Percentiles rank a stretch among this genome's conserved stretches.
Conservation (phyloP, 2,113 vertebrate species). For the Vimba vimba region DNA sequence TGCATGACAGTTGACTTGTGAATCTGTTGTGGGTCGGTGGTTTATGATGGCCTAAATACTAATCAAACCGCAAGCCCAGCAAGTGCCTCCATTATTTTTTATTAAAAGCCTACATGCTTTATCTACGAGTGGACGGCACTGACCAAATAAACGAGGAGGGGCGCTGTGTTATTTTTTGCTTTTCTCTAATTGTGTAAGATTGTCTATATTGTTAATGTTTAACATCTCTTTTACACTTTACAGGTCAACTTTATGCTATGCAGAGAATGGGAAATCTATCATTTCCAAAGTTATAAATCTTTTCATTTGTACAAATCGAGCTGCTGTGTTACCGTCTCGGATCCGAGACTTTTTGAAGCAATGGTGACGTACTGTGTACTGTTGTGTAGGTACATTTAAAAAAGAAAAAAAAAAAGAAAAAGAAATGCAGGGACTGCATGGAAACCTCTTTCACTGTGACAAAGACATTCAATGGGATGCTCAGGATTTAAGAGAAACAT, state of each 20-base stretch:
- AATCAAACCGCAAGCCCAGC: background rate
- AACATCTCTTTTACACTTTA: conserved; percentile 46
- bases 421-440: conserved; percentile 42
- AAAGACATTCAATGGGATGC: conserved; percentile 28
- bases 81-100: conserved; percentile 54
- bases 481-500: conserved; percentile 30
- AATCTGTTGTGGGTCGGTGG: conserved; percentile 17
- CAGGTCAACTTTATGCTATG: conserved; percentile 32
- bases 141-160: conserved; percentile 48
- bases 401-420: background rate
- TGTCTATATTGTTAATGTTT: conserved; percentile 52
- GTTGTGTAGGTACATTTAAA: conserved; percentile 21
- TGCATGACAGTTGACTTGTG: conserved; percentile 9
- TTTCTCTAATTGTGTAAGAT: background rate
- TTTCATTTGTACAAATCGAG: conserved; percentile 45
- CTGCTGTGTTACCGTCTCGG: conserved; percentile 47
- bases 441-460: conserved; percentile 56
- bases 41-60: conserved; percentile 21
- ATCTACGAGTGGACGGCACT: conserved; percentile 20
- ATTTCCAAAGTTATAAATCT: conserved; percentile 10
- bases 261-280: conserved; percentile 14
- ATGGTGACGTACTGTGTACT: conserved; percentile 46
- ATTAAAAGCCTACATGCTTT: conserved; percentile 20
- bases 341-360: conserved; percentile 20
- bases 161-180: background rate